Evolutionary conservation across 1,140 invertebrate genomes (phyloP), one percentile per base, ranked within the genome.

Genomic region (Hycleus phaleratus): DNA sequence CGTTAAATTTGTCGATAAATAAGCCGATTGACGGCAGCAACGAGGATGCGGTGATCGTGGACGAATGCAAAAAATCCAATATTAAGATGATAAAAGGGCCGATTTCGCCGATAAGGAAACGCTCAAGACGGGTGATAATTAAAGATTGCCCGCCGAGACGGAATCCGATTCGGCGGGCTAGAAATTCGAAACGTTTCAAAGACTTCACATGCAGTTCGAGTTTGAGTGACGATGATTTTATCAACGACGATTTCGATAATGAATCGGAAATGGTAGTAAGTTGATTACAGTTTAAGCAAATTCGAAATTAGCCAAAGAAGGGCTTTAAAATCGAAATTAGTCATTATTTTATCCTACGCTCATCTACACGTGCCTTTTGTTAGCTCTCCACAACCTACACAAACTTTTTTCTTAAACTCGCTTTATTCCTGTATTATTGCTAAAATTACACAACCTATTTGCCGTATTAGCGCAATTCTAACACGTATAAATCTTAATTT

Each of bases 1-100:
- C 51, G 0, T 46, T 53, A 11, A 46, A 53, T 32, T 32, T 53
- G 3, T 53, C 32, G 7, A 32, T 5, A 32, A 7, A 32, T 32
- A 32, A 7, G 4, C 32, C 32, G 7, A 32, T 3, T 32, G 32
- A 46, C 32, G 43, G 48, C 9, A 25, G n/a, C 43, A 60, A 62
- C 45, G 65, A 66, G 4, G 62, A 63, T 49, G 66, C 66, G 42
- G 67, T 67, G 8, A 58, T 66, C 40, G 67, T 69, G 55, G 62
- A 18, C 1, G 18, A 18, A 18, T 69, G 32, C 63, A 59, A 40
- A 18, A 18, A 18, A 18, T 18, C 18, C 59, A 66, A 46, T 68
- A 63, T 51, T 59, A 63, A 56, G 26, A 32, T 5, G 32, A 32
- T 32, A 32, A 32, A 32, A 32, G 4, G 2, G 7, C 32, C 32